A percentile compares a stretch with the other conserved stretches of the same genome.
These are phyloP conservation scores for Falco biarmicus DNA, from an alignment of 2,797 vertebrate species.

Conservation along the genomic window DNA sequence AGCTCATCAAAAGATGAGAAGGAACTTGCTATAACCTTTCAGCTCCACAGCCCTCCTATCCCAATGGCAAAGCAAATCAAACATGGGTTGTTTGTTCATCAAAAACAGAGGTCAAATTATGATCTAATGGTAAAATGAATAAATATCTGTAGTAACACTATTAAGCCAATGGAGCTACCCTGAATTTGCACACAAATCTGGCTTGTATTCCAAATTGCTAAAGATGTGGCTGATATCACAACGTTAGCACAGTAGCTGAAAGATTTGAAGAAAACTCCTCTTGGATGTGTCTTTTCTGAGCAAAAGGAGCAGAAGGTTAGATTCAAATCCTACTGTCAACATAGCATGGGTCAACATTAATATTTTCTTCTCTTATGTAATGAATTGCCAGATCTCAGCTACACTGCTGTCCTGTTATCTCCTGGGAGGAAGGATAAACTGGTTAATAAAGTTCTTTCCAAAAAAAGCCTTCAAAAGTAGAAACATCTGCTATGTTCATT, in stretches of 20 bases:
- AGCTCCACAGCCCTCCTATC: not conserved
- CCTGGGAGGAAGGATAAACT: slow-evolving; percentile 59
- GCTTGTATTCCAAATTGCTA: not conserved
- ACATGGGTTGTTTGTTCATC: not conserved
- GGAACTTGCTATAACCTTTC: not conserved
- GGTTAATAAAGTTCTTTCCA: slow-evolving; percentile 44
- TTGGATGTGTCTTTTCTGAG: not conserved
- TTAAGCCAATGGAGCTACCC: not conserved
- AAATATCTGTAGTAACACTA: not conserved
- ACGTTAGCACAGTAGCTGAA: not conserved
- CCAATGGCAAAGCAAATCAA: not conserved
- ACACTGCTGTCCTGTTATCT: slow-evolving; percentile 14
- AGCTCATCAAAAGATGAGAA: not conserved
- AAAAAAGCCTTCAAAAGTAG: slow-evolving; percentile 54
- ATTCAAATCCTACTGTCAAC: slow-evolving; percentile 8
- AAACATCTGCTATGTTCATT: slow-evolving; percentile 71
- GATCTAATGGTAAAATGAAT: not conserved
- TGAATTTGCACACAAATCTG: not conserved
- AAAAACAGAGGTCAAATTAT: not conserved
- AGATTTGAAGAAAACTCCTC: not conserved
- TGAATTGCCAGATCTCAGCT: slow-evolving; percentile 48
- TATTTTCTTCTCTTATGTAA: slow-evolving; percentile 42
- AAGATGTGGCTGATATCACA: not conserved
- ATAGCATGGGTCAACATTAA: not conserved
- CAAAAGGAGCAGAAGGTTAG: not conserved